A percentile compares a stretch with the other conserved stretches of the same genome.
Conservation (phyloP, 2,797 vertebrate genomes). For the Loriculus beryllinus region DNA sequence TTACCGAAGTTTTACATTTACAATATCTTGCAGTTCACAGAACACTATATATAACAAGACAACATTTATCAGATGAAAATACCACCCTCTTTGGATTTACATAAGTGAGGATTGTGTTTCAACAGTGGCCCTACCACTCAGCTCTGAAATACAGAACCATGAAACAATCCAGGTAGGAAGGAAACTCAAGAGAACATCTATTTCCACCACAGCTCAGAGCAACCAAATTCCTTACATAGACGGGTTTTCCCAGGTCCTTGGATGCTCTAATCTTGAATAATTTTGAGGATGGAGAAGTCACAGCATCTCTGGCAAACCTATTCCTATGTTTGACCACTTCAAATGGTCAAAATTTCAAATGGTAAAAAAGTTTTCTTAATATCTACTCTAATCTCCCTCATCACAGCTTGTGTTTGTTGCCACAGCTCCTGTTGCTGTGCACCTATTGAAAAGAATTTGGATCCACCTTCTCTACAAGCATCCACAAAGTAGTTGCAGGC, state of each 20-base stretch:
- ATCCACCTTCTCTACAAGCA: neutral
- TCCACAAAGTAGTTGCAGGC: too few species aligned
- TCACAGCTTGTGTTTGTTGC: neutral
- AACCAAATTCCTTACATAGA: neutral
- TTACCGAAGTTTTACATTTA: neutral
- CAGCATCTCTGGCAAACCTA: neutral
- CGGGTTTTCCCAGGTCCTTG: neutral
- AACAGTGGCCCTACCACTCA: neutral
- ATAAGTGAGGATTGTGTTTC: neutral
- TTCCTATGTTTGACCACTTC: neutral
- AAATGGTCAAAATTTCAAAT: neutral
- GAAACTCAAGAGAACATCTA: neutral
- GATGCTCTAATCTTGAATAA: neutral
- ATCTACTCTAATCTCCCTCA: neutral
- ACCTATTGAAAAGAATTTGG: neutral
- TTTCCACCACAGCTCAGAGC: neutral
- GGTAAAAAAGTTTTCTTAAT: neutral
- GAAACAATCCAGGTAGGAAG: neutral
- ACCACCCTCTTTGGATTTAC: neutral
- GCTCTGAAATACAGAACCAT: neutral
- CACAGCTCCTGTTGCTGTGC: neutral
- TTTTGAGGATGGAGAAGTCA: neutral
- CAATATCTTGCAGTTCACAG: neutral
- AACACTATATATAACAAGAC: neutral
- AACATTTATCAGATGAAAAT: neutral